Conservation (phyloP, 1,140 invertebrate genomes). For the Rhizoglyphus robini region DNA sequence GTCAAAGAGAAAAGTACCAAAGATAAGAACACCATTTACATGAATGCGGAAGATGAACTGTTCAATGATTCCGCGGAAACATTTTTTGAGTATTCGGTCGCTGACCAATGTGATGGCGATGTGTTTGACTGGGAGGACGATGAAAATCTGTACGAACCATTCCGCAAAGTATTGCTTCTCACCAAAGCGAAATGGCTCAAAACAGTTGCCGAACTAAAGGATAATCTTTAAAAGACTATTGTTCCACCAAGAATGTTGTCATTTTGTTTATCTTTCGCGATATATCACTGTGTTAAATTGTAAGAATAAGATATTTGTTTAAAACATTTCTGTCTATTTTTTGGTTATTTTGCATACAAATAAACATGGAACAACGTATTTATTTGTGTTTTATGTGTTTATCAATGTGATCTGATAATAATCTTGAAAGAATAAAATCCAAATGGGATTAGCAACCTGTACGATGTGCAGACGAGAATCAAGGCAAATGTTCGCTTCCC, state of each 20-base stretch:
- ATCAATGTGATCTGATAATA: too few species aligned
- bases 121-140: slow-evolving; percentile 16
- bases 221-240: not conserved
- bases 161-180: slow-evolving; percentile 16
- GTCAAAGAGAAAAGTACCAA: slow-evolving; percentile 5
- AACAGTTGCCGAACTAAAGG: not conserved
- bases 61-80: slow-evolving; percentile 8
- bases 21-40: not conserved
- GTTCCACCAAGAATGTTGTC: too few species aligned
- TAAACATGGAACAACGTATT: not conserved
- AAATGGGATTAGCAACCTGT: too few species aligned
- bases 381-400: not conserved
- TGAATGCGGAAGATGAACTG: slow-evolving; percentile 18
- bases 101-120: slow-evolving; percentile 17
- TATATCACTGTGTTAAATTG: not conserved
- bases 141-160: slow-evolving; percentile 10
- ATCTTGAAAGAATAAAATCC: too few species aligned
- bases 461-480: too few species aligned
- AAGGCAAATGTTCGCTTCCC: too few species aligned
- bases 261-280: too few species aligned
- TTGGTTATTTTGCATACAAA: not conserved
- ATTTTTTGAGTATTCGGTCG: slow-evolving; percentile 7
- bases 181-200: not conserved
- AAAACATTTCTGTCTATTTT: not conserved
- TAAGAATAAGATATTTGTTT: not conserved